These are phyloP conservation scores for Leucophora obtusa DNA, from an alignment of 2,888 invertebrate species.

Conservation along the genomic window DNA sequence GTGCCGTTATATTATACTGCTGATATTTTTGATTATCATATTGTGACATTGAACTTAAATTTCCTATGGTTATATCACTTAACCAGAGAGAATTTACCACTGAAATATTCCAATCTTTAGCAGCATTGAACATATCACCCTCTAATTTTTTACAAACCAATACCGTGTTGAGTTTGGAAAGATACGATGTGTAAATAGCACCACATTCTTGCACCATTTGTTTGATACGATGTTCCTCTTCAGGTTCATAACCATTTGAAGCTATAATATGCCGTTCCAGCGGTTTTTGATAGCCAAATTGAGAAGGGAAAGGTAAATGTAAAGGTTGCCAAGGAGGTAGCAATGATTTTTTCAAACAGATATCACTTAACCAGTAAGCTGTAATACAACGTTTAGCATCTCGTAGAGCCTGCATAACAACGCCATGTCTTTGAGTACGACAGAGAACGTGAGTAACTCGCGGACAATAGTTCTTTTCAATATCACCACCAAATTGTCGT, in stretches of 20 bases:
- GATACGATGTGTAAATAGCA: conserved; percentile 88
- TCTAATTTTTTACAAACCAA: conserved; percentile 89
- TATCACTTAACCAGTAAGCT: conserved; percentile 94
- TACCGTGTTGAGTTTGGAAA: conserved; percentile 88
- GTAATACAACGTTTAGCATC: conserved; percentile 88
- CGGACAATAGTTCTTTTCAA: conserved; percentile 90
- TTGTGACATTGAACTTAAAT: conserved; percentile 89
- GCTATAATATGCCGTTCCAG: conserved; percentile 88
- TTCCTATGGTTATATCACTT: conserved; percentile 93
- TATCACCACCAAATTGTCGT: conserved; percentile 90
- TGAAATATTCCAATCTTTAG: conserved; percentile 94
- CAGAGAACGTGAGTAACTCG: conserved; percentile 95
- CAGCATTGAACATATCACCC: conserved; percentile 92
- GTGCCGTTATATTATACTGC: conserved; percentile 88
- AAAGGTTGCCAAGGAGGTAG: conserved; percentile 95
- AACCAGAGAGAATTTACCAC: conserved; percentile 96
- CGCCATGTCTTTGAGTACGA: conserved; percentile 92
- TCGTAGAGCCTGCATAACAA: conserved; percentile 89
- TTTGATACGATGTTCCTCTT: conserved; percentile 89
- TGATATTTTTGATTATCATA: conserved; percentile 92
- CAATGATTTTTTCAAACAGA: conserved; percentile 90
- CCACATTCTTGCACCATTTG: conserved; percentile 92
- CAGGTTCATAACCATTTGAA: conserved; percentile 92
- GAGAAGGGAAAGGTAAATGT: conserved; percentile 89
- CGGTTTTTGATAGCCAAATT: conserved; percentile 84